Evolutionary conservation across 2,797 vertebrate genomes (phyloP).

Genomic region (Scomberomorus guttatus): DNA sequence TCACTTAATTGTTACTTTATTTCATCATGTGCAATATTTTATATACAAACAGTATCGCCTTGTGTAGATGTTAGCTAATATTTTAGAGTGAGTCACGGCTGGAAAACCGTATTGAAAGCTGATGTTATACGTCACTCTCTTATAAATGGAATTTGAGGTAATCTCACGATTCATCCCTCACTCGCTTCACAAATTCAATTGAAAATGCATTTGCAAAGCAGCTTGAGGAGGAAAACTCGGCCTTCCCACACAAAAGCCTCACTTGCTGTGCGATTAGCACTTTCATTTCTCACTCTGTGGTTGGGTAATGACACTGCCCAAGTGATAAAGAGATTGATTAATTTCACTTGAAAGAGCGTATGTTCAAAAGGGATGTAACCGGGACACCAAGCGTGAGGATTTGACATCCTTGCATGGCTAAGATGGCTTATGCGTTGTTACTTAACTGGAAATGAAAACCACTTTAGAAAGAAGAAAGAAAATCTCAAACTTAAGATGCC

Average conservation of each 20-base stretch:
- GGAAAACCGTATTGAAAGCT: constrained; percentile 23
- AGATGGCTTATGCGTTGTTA: constrained; percentile 66
- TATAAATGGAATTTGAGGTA: constrained; percentile 45
- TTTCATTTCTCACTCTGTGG: constrained; percentile 95
- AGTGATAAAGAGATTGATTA: constrained; percentile 97
- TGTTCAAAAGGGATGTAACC: constrained; percentile 89
- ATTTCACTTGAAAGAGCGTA: constrained; percentile 93
- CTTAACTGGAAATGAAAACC: constrained; percentile 71
- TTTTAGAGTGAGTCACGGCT: constrained; percentile 13
- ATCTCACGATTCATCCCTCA: constrained; percentile 59
- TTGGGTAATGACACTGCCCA: constrained; percentile 92
- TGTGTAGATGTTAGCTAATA: not conserved
- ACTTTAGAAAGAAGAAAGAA: constrained; percentile 58
- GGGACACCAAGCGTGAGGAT: constrained; percentile 73
- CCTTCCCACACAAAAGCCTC: constrained; percentile 83
- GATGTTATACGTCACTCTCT: constrained; percentile 6
- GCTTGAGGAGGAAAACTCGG: constrained; percentile 83
- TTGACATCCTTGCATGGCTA: constrained; percentile 67
- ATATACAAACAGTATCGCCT: not conserved
- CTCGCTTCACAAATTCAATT: constrained; percentile 64
- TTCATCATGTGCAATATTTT: not conserved
- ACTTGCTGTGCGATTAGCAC: constrained; percentile 89
- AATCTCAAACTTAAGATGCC: constrained; percentile 39
- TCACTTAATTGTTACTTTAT: not conserved
- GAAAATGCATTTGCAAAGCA: constrained; percentile 67